A percentile compares a stretch with the other conserved stretches of the same genome.
These are phyloP conservation scores for Aeoliscus strigatus DNA, from an alignment of 2,797 vertebrate species.

Conservation along the genomic window DNA sequence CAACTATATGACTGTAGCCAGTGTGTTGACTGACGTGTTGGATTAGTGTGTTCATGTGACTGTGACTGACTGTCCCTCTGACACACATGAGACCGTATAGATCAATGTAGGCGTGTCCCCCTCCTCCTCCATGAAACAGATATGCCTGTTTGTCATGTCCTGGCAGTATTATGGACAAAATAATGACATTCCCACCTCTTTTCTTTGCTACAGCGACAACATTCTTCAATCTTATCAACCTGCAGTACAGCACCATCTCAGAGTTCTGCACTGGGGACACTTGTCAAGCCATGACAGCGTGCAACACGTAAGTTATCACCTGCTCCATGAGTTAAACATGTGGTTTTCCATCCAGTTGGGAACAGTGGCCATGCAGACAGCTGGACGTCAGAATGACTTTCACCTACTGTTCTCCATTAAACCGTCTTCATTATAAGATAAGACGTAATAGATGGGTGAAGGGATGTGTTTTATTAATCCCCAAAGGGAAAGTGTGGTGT, in stretches of 20 bases:
- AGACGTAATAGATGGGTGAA: too few relatives aligned
- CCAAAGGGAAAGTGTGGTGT: too few relatives aligned
- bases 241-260: conserved; percentile 99
- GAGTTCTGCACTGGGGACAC: conserved; percentile 98
- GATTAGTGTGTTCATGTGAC: conserved; percentile 22
- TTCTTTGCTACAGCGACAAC: conserved; percentile 84
- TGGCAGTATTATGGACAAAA: background rate
- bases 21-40: conserved; percentile 6
- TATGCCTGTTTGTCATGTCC: background rate
- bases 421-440: too few relatives aligned
- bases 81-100: background rate
- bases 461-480: too few relatives aligned
- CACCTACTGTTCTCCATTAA: too few relatives aligned
- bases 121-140: background rate
- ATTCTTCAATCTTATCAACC: conserved; percentile 99
- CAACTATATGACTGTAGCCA: too few relatives aligned
- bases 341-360: too few relatives aligned
- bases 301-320: conserved; percentile 96
- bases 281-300: conserved; percentile 96
- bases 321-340: too few relatives aligned
- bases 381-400: too few relatives aligned
- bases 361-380: too few relatives aligned
- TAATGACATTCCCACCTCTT: background rate
- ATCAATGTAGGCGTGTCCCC: conserved; percentile 3
- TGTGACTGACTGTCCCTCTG: too few relatives aligned